Evolutionary conservation across 2,113 vertebrate genomes (phyloP).

Genomic region (Psilopsiagon aurifrons): DNA sequence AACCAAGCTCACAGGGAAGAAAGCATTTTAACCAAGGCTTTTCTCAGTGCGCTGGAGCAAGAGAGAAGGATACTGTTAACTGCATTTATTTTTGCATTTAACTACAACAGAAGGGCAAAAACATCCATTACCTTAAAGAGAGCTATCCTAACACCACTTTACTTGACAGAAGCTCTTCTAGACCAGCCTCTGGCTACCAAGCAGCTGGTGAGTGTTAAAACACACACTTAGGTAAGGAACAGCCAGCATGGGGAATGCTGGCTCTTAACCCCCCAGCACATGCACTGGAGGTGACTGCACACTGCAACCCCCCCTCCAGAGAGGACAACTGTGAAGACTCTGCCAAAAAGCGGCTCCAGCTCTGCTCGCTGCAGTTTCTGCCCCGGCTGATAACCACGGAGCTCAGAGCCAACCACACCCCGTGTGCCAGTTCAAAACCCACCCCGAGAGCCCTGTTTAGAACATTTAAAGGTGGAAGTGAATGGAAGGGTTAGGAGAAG

Average conservation of each 20-base stretch:
- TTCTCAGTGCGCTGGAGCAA: background rate
- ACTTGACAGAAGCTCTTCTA: background rate
- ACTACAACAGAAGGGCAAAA: background rate
- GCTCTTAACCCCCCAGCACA: background rate
- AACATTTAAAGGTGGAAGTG: background rate
- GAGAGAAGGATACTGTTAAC: background rate
- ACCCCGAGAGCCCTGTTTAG: fast-evolving
- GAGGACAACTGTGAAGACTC: background rate
- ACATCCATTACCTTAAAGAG: background rate
- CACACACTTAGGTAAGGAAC: background rate
- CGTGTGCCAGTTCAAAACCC: background rate
- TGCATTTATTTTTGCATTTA: background rate
- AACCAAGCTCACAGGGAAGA: background rate
- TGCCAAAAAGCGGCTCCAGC: background rate
- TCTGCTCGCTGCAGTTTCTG: background rate
- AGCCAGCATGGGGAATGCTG: background rate
- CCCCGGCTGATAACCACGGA: background rate
- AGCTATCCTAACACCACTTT: background rate
- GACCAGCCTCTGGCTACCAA: background rate
- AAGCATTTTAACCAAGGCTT: background rate
- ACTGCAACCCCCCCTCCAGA: background rate
- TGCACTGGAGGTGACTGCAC: background rate
- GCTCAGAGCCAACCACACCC: background rate
- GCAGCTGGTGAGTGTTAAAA: background rate
- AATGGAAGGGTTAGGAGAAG: background rate